A percentile compares a stretch with the other conserved stretches of the same genome.
Evolutionary conservation across 2,113 vertebrate species (phyloP).

Genomic region (Suricata suricatta): DNA sequence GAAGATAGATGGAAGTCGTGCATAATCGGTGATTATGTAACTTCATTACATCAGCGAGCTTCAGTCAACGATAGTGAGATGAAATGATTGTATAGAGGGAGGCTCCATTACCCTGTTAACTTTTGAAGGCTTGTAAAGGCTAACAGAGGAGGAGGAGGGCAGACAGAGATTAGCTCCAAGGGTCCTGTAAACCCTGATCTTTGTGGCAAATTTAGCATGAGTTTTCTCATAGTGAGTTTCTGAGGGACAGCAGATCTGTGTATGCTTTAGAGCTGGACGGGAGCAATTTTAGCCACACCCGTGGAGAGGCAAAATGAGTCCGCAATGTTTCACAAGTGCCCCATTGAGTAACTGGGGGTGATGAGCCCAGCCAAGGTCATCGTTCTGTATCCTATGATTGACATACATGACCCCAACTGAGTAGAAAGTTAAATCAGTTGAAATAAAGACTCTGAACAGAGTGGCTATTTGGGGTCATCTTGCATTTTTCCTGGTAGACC

Average conservation of each 20-base stretch:
- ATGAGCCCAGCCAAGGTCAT: conserved; percentile 84
- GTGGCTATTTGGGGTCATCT: conserved; percentile 56
- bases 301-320: conserved; percentile 73
- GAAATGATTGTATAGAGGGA: conserved; percentile 71
- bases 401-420: conserved; percentile 73
- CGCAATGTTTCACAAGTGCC: conserved; percentile 77
- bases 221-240: conserved; percentile 80
- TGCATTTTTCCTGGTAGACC: conserved; percentile 29
- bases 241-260: conserved; percentile 73
- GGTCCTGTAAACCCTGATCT: conserved; percentile 81
- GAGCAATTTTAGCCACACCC: conserved; percentile 80
- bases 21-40: conserved; percentile 88
- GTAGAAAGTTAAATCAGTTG: conserved; percentile 73
- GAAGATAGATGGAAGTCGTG: conserved; percentile 87
- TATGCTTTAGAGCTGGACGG: conserved; percentile 69
- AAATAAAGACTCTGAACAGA: conserved; percentile 68
- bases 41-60: conserved; percentile 88
- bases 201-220: conserved; percentile 72
- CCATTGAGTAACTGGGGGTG: conserved; percentile 77
- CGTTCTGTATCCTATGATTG: conserved; percentile 74
- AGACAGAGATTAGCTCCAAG: conserved; percentile 69
- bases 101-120: conserved; percentile 82
- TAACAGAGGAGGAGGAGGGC: conserved; percentile 67
- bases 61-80: conserved; percentile 84
- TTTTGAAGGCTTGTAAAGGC: conserved; percentile 79